These are phyloP conservation scores for Nymphalis c-album DNA, from an alignment of 2,888 invertebrate species.

Conservation along the genomic window DNA sequence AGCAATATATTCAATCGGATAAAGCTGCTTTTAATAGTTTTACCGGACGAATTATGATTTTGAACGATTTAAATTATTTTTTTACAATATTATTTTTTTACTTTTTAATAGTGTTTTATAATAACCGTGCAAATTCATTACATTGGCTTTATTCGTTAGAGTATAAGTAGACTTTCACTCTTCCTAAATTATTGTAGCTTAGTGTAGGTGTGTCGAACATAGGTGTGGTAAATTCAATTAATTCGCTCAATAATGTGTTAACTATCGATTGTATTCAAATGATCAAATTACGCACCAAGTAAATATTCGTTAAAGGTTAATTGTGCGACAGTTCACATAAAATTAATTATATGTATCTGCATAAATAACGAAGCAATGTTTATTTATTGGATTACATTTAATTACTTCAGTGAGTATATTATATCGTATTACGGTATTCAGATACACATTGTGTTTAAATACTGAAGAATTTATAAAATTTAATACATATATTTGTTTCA, in stretches of 20 bases:
- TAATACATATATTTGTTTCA: too few species aligned
- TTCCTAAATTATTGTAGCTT: conserved; percentile 28
- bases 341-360: not conserved
- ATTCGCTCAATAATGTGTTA: conserved; percentile 29
- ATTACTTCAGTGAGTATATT: too few species aligned
- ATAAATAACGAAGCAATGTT: conserved; percentile 3
- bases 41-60: too few species aligned
- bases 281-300: conserved; percentile 21
- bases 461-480: too few species aligned
- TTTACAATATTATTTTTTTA: not conserved
- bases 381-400: not conserved
- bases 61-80: too few species aligned
- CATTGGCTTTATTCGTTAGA: not conserved
- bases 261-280: conserved; percentile 34
- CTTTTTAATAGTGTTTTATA: not conserved
- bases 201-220: conserved; percentile 28
- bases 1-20: conserved; percentile 12
- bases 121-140: not conserved
- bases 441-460: too few species aligned
- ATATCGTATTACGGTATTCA: too few species aligned
- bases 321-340: conserved; percentile 9
- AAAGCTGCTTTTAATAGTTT: not conserved
- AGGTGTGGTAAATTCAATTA: conserved; percentile 35
- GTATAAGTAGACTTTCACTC: not conserved
- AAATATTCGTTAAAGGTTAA: conserved; percentile 33